Percentiles rank a stretch among this genome's conserved stretches.
These are phyloP conservation scores for Julus scanicus DNA, from an alignment of 2,888 invertebrate species.

Conservation along the genomic window DNA sequence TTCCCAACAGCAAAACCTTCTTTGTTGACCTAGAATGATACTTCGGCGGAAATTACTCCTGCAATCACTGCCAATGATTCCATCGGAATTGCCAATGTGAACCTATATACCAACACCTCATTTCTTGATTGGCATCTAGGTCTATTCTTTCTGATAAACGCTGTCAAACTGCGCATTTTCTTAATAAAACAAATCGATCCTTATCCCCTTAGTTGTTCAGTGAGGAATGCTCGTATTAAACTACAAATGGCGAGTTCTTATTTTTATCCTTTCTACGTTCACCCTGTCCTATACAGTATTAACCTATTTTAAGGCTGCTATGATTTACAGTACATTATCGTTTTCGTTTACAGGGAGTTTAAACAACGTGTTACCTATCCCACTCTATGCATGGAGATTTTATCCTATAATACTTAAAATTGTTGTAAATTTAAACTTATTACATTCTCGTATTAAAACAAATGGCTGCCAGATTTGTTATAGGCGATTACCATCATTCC, in stretches of 20 bases:
- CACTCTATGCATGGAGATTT: too few species aligned
- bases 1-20: conserved; percentile 29
- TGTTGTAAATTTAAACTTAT: too few species aligned
- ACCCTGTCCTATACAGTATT: background rate
- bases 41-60: conserved; percentile 26
- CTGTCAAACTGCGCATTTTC: background rate
- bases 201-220: conserved; percentile 14
- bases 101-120: background rate
- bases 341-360: background rate
- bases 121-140: background rate
- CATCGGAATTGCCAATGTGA: background rate
- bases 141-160: background rate
- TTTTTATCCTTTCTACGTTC: background rate
- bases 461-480: too few species aligned
- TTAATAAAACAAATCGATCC: background rate
- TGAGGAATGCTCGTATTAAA: background rate
- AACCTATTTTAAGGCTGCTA: background rate
- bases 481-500: too few species aligned
- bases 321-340: background rate
- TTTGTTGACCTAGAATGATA: conserved; percentile 45
- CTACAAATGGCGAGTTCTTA: background rate
- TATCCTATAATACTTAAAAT: too few species aligned
- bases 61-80: conserved; percentile 28
- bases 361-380: background rate
- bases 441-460: too few species aligned